Conservation (phyloP, 1,140 invertebrate genomes). For the Drosophila sturtevanti region DNA sequence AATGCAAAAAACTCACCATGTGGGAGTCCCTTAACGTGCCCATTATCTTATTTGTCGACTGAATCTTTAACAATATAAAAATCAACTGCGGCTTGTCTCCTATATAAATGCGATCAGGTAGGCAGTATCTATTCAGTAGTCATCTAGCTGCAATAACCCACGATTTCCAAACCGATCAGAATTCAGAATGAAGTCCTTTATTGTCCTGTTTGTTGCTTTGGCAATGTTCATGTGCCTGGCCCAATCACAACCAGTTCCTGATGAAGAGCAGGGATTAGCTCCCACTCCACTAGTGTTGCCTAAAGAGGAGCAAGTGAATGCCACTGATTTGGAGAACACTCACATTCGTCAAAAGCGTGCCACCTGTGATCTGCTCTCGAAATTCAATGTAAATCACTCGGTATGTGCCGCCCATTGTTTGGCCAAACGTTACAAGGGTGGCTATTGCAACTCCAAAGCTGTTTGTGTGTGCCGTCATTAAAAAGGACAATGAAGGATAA, state of each 20-base stretch:
- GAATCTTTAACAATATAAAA: slow-evolving; percentile 41
- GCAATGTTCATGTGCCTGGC: slow-evolving; percentile 19
- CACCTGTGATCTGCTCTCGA: slow-evolving; percentile 69
- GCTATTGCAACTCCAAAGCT: slow-evolving; percentile 58
- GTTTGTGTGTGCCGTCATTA: slow-evolving; percentile 67
- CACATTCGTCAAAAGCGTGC: slow-evolving; percentile 68
- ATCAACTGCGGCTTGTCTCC: not conserved
- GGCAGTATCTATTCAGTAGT: slow-evolving; percentile 5
- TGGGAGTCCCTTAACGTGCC: slow-evolving; percentile 41
- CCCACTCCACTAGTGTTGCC: not conserved
- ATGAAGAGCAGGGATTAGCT: not conserved
- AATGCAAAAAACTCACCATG: slow-evolving; percentile 28
- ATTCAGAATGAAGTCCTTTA: slow-evolving; percentile 43
- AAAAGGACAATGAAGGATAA: not conserved
- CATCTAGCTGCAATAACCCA: not conserved
- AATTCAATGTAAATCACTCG: slow-evolving; percentile 52
- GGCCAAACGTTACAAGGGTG: slow-evolving; percentile 46
- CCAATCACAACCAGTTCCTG: not conserved
- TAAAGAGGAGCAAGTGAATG: not conserved
- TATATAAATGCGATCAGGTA: slow-evolving; percentile 3
- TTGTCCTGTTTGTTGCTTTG: slow-evolving; percentile 29
- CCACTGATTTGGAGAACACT: not conserved
- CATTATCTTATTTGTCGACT: not conserved
- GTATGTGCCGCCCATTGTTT: slow-evolving; percentile 69
- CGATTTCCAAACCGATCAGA: not conserved